These are phyloP conservation scores for Chirona hameri DNA, from an alignment of 2,888 invertebrate species.

Conservation along the genomic window DNA sequence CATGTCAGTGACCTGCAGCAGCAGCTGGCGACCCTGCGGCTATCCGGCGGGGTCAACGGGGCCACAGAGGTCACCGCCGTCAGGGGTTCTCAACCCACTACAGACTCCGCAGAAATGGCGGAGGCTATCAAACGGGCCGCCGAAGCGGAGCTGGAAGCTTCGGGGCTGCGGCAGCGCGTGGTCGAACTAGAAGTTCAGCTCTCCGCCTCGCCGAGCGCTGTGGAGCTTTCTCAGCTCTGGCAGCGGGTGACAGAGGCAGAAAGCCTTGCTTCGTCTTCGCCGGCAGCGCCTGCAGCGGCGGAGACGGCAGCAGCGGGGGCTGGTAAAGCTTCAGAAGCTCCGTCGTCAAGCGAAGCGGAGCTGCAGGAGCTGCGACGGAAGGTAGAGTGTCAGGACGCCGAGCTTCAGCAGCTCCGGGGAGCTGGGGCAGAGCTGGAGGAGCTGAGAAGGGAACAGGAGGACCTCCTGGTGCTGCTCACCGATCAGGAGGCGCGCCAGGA, in stretches of 20 bases:
- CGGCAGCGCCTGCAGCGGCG: slow-evolving; percentile 9
- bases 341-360: too few species aligned
- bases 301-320: slow-evolving; percentile 13
- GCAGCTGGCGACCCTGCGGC: not conserved
- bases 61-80: not conserved
- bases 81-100: not conserved
- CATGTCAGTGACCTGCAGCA: slow-evolving; percentile 4
- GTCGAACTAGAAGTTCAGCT: not conserved
- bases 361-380: slow-evolving; percentile 36
- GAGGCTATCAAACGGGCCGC: slow-evolving; percentile 33
- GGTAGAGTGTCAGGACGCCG: slow-evolving; percentile 31
- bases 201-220: not conserved
- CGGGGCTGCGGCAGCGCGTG: slow-evolving; percentile 35
- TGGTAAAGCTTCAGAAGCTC: too few species aligned
- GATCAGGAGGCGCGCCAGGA: slow-evolving; percentile 77
- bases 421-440: slow-evolving; percentile 40
- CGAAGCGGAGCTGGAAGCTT: not conserved
- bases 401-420: slow-evolving; percentile 41
- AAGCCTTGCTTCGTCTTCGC: too few species aligned
- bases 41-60: not conserved
- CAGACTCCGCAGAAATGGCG: not conserved
- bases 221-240: too few species aligned
- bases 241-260: too few species aligned
- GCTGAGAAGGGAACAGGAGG: slow-evolving; percentile 85
- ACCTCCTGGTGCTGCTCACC: slow-evolving; percentile 78